Evolutionary conservation across 2,113 vertebrate species (phyloP).

Genomic region (Condylura cristata): DNA sequence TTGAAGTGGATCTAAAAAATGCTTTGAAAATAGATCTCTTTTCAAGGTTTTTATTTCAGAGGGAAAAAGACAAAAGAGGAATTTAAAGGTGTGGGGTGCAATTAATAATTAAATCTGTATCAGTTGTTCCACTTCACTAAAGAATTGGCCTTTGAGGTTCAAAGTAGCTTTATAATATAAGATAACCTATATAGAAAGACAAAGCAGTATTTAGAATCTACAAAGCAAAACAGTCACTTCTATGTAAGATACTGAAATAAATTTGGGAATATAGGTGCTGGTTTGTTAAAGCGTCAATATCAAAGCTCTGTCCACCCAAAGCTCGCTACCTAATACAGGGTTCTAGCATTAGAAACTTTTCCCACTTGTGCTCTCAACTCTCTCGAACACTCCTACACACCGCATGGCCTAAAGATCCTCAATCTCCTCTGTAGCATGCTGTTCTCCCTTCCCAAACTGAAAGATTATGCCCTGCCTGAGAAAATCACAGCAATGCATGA

Average conservation of each 20-base stretch:
- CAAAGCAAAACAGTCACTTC: background rate
- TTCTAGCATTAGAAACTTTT: background rate
- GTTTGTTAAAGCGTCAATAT: background rate
- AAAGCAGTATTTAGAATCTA: background rate
- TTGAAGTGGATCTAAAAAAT: conserved; percentile 76
- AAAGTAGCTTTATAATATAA: background rate
- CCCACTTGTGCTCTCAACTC: too few species aligned
- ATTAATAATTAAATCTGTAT: conserved; percentile 41
- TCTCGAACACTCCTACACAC: accelerated
- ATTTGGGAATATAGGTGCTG: background rate
- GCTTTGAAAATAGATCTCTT: conserved; percentile 56
- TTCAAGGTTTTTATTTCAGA: background rate
- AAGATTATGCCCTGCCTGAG: background rate
- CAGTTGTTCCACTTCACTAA: background rate
- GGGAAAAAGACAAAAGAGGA: conserved; percentile 13
- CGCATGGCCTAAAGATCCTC: background rate
- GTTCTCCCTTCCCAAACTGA: background rate
- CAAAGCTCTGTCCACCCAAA: background rate
- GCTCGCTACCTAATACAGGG: background rate
- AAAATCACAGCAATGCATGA: background rate
- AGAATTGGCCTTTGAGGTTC: background rate
- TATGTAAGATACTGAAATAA: background rate
- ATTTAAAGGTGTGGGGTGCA: conserved; percentile 15
- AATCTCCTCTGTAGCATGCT: accelerated
- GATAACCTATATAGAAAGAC: background rate